phyloP scores from a whole-genome alignment of 2,113 vertebrate genomes.

The Chaenogobius annularis region DNA sequence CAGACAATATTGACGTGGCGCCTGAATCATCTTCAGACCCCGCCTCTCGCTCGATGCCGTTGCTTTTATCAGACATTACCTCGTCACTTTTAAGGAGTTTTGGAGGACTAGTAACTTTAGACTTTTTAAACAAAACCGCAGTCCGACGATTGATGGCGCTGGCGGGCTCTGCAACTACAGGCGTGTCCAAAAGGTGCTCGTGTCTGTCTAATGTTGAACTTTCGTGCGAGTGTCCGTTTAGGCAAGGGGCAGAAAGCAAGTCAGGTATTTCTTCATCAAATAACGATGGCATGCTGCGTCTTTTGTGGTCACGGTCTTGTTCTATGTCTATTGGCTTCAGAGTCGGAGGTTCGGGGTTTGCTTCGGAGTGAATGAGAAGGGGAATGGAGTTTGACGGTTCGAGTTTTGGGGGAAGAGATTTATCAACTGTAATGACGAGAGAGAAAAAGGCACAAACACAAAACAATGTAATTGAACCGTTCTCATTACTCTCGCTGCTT shows the following conservation, averaged over 20 bases:
- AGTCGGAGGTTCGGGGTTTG: slow-evolving; percentile 92
- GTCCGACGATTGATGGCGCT: slow-evolving; percentile 88
- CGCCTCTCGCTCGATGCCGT: slow-evolving; percentile 33
- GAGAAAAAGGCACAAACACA: neutral
- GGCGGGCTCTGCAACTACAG: slow-evolving; percentile 85
- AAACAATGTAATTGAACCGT: neutral
- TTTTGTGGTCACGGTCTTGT: slow-evolving; percentile 82
- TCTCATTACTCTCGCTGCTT: slow-evolving; percentile 4
- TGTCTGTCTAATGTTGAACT: slow-evolving; percentile 83
- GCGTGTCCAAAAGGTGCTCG: slow-evolving; percentile 86
- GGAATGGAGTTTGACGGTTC: slow-evolving; percentile 94
- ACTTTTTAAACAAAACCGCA: slow-evolving; percentile 92
- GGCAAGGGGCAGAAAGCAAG: slow-evolving; percentile 77
- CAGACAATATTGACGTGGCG: slow-evolving; percentile 96
- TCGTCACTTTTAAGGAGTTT: slow-evolving; percentile 77
- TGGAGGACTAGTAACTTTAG: slow-evolving; percentile 87
- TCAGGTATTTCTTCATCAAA: slow-evolving; percentile 80
- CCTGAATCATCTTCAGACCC: slow-evolving; percentile 86
- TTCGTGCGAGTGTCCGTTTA: slow-evolving; percentile 87
- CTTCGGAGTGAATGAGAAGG: slow-evolving; percentile 87
- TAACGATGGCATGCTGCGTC: slow-evolving; percentile 78
- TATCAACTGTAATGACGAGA: slow-evolving; percentile 83
- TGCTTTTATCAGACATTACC: neutral
- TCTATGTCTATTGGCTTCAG: slow-evolving; percentile 91
- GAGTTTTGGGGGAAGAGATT: slow-evolving; percentile 95